A percentile compares a stretch with the other conserved stretches of the same genome.
These are phyloP conservation scores for Noturus placidus DNA, from an alignment of 2,113 vertebrate genomes.

Conservation along the genomic window DNA sequence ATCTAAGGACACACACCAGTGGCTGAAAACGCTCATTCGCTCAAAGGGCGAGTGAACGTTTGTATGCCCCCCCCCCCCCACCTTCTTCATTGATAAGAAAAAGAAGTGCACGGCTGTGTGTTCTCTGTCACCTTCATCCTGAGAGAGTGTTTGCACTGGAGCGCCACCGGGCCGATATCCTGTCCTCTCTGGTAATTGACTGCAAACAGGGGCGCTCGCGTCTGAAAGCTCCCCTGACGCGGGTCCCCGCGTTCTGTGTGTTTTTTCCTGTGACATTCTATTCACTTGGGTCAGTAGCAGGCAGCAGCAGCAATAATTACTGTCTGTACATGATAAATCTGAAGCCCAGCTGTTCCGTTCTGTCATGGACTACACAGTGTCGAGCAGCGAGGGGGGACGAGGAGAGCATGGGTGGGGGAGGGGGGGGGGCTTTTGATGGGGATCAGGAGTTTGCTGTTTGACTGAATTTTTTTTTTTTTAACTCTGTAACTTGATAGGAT, in stretches of 20 bases:
- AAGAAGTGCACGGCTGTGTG: slow-evolving; percentile 53
- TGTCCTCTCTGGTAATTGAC: slow-evolving; percentile 75
- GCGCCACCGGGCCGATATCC: slow-evolving; percentile 65
- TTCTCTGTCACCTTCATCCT: slow-evolving; percentile 58
- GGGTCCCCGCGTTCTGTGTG: slow-evolving; percentile 58
- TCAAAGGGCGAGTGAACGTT: neutral
- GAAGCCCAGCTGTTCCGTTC: slow-evolving; percentile 81
- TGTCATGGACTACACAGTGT: slow-evolving; percentile 69
- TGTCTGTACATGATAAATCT: slow-evolving; percentile 81
- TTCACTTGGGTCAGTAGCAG: slow-evolving; percentile 79
- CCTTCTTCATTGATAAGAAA: slow-evolving; percentile 53
- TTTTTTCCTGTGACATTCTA: slow-evolving; percentile 71
- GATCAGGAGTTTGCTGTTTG: slow-evolving; percentile 73
- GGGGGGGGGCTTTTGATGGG: slow-evolving; percentile 39
- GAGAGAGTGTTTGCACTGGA: slow-evolving; percentile 67
- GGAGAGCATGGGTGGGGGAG: slow-evolving; percentile 32
- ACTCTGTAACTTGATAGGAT: slow-evolving; percentile 79
- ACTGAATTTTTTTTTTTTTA: slow-evolving; percentile 68
- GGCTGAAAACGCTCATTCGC: neutral
- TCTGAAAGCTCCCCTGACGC: slow-evolving; percentile 66
- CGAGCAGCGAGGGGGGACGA: slow-evolving; percentile 29
- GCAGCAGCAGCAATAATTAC: slow-evolving; percentile 81
- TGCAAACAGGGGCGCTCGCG: slow-evolving; percentile 74
- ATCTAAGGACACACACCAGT: neutral
- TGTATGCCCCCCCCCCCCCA: neutral